Evolutionary conservation across 2,888 invertebrate genomes (phyloP).

Genomic region (Athalia rosae): DNA sequence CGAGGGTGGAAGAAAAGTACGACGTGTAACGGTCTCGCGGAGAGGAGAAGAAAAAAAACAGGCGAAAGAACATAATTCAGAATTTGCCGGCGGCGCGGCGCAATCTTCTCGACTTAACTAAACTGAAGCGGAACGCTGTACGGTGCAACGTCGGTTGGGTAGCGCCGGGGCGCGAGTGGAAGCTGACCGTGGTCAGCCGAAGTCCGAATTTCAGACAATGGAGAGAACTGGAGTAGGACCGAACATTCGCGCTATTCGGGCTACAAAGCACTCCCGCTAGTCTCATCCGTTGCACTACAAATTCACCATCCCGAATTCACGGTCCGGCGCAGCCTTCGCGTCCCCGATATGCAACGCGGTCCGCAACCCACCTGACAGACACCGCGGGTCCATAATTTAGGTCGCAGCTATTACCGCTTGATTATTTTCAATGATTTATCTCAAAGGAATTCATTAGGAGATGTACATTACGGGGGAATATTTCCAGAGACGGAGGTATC

Average conservation of each 20-base stretch:
- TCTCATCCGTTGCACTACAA: conserved; percentile 34
- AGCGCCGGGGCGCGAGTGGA: conserved; percentile 25
- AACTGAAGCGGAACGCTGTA: neutral
- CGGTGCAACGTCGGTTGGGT: neutral
- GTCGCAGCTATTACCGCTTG: conserved; percentile 35
- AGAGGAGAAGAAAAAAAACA: too few species aligned
- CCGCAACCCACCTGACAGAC: conserved; percentile 2
- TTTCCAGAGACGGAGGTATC: neutral
- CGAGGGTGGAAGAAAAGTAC: too few species aligned
- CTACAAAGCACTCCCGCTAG: conserved; percentile 44
- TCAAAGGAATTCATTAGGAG: conserved; percentile 10
- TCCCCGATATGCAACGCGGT: neutral
- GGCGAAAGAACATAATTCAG: too few species aligned
- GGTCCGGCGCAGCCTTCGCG: conserved; percentile 25
- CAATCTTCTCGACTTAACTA: neutral
- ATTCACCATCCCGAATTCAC: conserved; percentile 42
- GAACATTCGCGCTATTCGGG: conserved; percentile 11
- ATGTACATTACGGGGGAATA: neutral
- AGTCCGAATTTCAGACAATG: conserved; percentile 41
- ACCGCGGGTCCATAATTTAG: conserved; percentile 1
- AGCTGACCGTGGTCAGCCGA: conserved; percentile 38
- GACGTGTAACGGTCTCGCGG: too few species aligned
- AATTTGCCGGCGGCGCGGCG: neutral
- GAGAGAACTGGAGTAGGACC: neutral
- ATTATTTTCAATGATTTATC: conserved; percentile 25